A percentile compares a stretch with the other conserved stretches of the same genome.
These are phyloP conservation scores for Cyrtorhinus lividipennis DNA, from an alignment of 1,140 invertebrate genomes.

Conservation along the genomic window DNA sequence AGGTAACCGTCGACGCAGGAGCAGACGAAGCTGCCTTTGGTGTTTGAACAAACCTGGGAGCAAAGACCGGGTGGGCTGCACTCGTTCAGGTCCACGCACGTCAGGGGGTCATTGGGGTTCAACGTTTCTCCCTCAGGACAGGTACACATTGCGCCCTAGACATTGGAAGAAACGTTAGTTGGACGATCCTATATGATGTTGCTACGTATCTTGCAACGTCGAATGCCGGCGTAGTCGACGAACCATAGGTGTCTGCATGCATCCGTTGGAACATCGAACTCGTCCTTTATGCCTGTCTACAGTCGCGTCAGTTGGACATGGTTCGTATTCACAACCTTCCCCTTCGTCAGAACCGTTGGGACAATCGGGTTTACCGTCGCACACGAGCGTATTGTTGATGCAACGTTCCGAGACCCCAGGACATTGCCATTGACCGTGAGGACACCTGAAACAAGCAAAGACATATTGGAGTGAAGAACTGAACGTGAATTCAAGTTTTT, in stretches of 20 bases:
- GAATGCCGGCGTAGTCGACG: no score
- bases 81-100: slow-evolving; percentile 75
- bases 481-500: no score
- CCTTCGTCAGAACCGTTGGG: slow-evolving; percentile 88
- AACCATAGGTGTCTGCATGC: slow-evolving; percentile 76
- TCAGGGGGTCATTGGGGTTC: slow-evolving; percentile 38
- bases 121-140: slow-evolving; percentile 55
- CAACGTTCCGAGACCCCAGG: slow-evolving; percentile 61
- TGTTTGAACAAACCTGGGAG: slow-evolving; percentile 78
- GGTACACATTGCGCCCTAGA: slow-evolving; percentile 22
- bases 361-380: slow-evolving; percentile 72
- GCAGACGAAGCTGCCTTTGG: slow-evolving; percentile 74
- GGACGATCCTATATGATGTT: no score
- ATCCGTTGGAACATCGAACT: slow-evolving; percentile 74
- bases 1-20: slow-evolving; percentile 67
- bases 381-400: slow-evolving; percentile 63
- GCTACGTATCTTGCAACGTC: no score
- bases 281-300: no score
- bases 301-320: slow-evolving; percentile 51
- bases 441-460: no score
- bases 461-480: no score
- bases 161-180: no score
- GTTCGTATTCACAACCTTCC: slow-evolving; percentile 58
- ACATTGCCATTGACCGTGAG: slow-evolving; percentile 65
- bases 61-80: slow-evolving; percentile 78